Percentiles rank a stretch among this genome's conserved stretches.
Evolutionary conservation across 2,797 vertebrate genomes (phyloP).

Genomic region (Fratercula arctica): DNA sequence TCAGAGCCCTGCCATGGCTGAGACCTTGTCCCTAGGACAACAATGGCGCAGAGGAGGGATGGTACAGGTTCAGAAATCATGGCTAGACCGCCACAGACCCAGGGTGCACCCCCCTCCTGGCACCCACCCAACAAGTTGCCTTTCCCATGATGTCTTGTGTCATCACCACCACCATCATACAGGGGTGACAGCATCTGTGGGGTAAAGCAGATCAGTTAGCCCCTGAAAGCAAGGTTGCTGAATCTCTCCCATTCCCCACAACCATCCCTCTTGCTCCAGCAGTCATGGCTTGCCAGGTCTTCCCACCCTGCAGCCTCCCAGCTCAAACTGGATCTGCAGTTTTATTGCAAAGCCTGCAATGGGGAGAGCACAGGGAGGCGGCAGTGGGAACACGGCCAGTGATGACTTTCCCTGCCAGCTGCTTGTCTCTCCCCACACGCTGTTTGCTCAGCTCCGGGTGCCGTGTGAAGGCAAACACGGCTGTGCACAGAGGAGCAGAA

Average conservation of each 20-base stretch:
- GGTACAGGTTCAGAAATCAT: background rate
- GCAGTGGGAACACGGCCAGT: background rate
- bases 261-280: background rate
- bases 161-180: accelerated
- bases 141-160: background rate
- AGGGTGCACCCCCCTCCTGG: background rate
- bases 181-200: background rate
- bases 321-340: background rate
- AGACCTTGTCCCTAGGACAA: background rate
- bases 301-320: background rate
- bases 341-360: background rate
- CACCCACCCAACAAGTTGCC: background rate
- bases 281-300: accelerated
- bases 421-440: background rate
- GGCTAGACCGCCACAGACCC: too few relatives aligned
- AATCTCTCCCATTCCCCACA: background rate
- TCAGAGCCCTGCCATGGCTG: background rate
- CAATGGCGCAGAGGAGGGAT: background rate
- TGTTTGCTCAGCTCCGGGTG: conserved; percentile 20
- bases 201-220: background rate
- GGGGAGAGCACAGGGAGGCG: background rate
- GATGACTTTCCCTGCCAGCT: conserved; percentile 10
- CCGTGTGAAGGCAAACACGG: conserved; percentile 8
- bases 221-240: background rate
- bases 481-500: background rate